Evolutionary conservation across 2,888 invertebrate species (phyloP), one percentile per base, ranked within the genome.

Genomic region (Cephus sareptanus): DNA sequence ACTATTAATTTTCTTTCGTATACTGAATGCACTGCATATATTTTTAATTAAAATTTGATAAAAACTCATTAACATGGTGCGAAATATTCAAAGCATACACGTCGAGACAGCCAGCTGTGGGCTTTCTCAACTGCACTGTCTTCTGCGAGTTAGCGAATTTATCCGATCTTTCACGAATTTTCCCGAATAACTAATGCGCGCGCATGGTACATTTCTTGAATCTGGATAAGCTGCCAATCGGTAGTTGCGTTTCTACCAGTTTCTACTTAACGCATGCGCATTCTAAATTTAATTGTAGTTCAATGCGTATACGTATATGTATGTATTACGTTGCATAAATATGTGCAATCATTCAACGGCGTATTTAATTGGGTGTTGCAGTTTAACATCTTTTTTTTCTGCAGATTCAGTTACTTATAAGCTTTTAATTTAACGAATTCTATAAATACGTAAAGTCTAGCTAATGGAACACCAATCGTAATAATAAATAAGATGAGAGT

Each of bases 31-130:
- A 94, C 94, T 93, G 94, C 95, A 95, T 93, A 93, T 94, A 94
- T 94, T 94, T 94, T 94, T 93, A 93, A 93, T 93, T 93, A 93
- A 94, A 94, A 94, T 93, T 93, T 93, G 93, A 93, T 93, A 92
- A 93, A 94, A 94, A 94, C 95, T 94, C 94, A 95, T 95, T 95
- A 95, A 94, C 95, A 95, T 95, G 94, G 85, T 91, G 91, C 85
- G 85, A 84, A 83, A 77, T 81, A 81, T 87, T 88, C 86, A 89
- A 86, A 89, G 86, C 88, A 89, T 89, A 89, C 90, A 90, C 89
- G 87, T 85, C 87, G 91, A 91, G 90, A 90, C 86, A 89, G 89
- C 91, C 90, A 87, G 68, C 87, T 75, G 81, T 75, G 85, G 89
- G 89, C 88, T 87, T 89, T 87, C 89, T 88, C 89, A 86, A 87